phyloP scores from a whole-genome alignment of 2,888 invertebrate genomes.

The Melanostoma scalare region DNA sequence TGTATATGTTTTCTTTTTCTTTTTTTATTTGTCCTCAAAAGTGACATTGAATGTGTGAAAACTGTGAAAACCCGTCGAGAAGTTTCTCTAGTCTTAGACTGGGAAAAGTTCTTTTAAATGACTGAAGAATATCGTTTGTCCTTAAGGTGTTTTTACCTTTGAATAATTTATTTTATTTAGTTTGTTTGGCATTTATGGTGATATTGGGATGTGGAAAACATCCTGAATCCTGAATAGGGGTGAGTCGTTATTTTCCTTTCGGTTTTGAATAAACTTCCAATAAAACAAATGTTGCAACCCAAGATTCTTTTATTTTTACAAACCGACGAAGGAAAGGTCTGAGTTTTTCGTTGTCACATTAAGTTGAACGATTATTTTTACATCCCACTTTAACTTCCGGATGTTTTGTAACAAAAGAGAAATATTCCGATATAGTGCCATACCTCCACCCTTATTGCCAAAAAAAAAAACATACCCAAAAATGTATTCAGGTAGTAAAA shows the following conservation, averaged over 20 bases:
- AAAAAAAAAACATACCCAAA: constrained; percentile 1
- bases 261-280: constrained; percentile 35
- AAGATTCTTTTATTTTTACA: constrained; percentile 35
- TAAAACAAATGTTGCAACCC: constrained; percentile 62
- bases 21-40: too few relatives aligned
- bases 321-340: constrained; percentile 40
- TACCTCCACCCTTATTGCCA: constrained; percentile 15
- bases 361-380: neutral
- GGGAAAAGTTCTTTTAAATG: too few relatives aligned
- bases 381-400: neutral
- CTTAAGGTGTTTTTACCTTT: constrained; percentile 62
- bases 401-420: constrained; percentile 15
- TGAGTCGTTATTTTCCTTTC: constrained; percentile 1
- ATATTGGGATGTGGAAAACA: constrained; percentile 33
- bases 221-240: constrained; percentile 16
- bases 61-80: too few relatives aligned
- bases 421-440: constrained; percentile 34
- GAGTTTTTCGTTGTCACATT: constrained; percentile 22
- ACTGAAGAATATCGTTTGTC: neutral
- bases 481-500: constrained; percentile 35
- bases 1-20: too few relatives aligned
- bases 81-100: too few relatives aligned
- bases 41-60: too few relatives aligned
- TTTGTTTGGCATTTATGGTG: constrained; percentile 30
- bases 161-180: constrained; percentile 61